Conservation (phyloP, 2,888 invertebrate genomes). For the Auanema freiburgensis region DNA sequence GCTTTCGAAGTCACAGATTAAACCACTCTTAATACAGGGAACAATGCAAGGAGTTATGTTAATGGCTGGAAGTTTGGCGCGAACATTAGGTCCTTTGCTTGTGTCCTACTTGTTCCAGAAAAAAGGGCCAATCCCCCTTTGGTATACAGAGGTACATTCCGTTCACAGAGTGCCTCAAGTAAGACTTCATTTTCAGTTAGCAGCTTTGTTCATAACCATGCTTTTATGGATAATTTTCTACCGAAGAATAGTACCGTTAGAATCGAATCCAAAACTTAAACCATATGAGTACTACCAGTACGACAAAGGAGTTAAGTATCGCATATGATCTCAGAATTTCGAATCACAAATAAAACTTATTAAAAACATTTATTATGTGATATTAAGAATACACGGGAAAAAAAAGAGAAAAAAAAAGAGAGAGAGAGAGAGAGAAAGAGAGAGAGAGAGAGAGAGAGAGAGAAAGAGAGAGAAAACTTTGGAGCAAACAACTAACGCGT, state of each 20-base stretch:
- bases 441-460: neutral
- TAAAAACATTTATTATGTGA: conserved; percentile 1
- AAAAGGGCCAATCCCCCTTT: conserved; percentile 39
- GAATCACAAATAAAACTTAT: neutral
- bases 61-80: conserved; percentile 38
- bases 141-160: conserved; percentile 41
- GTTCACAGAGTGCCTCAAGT: neutral
- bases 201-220: conserved; percentile 25
- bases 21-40: conserved; percentile 21
- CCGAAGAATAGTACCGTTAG: conserved; percentile 34
- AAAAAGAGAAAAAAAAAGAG: neutral
- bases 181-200: conserved; percentile 21
- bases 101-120: conserved; percentile 44
- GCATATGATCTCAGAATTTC: conserved; percentile 23
- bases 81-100: conserved; percentile 37
- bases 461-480: conserved; percentile 5
- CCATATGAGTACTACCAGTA: conserved; percentile 38
- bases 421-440: neutral
- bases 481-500: neutral
- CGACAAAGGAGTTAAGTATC: conserved; percentile 32
- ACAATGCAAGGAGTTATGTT: conserved; percentile 47
- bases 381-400: conserved; percentile 2
- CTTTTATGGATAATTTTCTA: conserved; percentile 37
- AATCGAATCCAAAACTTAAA: conserved; percentile 34
- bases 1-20: neutral